Conservation (phyloP, 35 echinoderm and acorn worm species). For the Apostichopus parvimensis region DNA sequence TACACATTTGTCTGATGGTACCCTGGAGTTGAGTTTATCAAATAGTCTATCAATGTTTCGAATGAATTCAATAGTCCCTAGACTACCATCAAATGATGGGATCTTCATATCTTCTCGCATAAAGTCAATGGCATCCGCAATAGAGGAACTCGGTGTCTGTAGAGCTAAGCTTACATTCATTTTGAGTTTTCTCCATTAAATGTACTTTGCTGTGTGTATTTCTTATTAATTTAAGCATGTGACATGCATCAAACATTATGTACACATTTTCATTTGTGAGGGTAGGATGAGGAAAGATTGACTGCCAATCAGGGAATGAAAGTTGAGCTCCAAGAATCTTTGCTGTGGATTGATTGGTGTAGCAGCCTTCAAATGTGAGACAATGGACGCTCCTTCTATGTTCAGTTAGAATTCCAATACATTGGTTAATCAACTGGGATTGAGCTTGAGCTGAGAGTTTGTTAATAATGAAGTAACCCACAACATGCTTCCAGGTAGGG, state of each 20-base stretch:
- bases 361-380: neutral
- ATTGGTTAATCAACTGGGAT: constrained; percentile 12
- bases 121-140: constrained; percentile 30
- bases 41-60: constrained; percentile 41
- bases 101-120: constrained; percentile 5
- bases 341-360: constrained; percentile 30
- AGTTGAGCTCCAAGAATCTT: constrained; percentile 25
- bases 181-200: constrained; percentile 1
- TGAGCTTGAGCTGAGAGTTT: constrained; percentile 19
- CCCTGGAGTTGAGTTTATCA: constrained; percentile 29
- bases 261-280: neutral
- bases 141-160: neutral
- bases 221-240: constrained; percentile 50
- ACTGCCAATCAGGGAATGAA: neutral
- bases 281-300: constrained; percentile 2
- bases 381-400: neutral
- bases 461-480: constrained; percentile 20
- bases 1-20: neutral
- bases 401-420: neutral
- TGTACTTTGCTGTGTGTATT: constrained; percentile 21
- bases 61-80: constrained; percentile 2
- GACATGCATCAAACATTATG: constrained; percentile 27
- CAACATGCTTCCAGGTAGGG: constrained; percentile 14
- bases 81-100: neutral
- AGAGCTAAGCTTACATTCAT: constrained; percentile 28